These are phyloP conservation scores for Macrosiphum euphorbiae DNA, from an alignment of 2,888 invertebrate species.

Conservation along the genomic window DNA sequence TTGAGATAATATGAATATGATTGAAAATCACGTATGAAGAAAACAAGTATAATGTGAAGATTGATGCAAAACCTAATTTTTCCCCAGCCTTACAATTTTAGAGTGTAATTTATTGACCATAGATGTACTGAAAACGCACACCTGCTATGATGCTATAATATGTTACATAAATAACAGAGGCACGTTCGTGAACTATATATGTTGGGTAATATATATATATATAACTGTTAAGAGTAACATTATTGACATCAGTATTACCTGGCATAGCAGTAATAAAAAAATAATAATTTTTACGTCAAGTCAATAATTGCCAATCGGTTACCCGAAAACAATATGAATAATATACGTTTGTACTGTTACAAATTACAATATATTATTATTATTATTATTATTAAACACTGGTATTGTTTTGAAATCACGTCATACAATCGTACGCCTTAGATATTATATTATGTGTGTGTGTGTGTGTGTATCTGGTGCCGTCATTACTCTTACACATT, in stretches of 20 bases:
- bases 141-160: neutral
- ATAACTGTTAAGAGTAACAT: neutral
- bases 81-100: neutral
- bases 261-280: neutral
- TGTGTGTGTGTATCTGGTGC: neutral
- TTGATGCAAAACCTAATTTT: neutral
- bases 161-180: neutral
- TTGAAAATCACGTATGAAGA: no score
- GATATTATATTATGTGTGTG: neutral
- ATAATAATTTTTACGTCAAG: neutral
- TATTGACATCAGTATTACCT: neutral
- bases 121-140: neutral
- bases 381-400: neutral
- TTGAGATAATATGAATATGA: no score
- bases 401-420: neutral
- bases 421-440: neutral
- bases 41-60: neutral
- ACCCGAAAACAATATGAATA: neutral
- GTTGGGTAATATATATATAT: neutral
- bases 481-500: constrained; percentile 23
- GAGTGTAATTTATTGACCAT: neutral
- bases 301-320: neutral
- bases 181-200: neutral
- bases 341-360: neutral
- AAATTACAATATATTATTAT: neutral